phyloP scores from a whole-genome alignment of 2,113 vertebrate genomes.

The Chloroceryle aenea region DNA sequence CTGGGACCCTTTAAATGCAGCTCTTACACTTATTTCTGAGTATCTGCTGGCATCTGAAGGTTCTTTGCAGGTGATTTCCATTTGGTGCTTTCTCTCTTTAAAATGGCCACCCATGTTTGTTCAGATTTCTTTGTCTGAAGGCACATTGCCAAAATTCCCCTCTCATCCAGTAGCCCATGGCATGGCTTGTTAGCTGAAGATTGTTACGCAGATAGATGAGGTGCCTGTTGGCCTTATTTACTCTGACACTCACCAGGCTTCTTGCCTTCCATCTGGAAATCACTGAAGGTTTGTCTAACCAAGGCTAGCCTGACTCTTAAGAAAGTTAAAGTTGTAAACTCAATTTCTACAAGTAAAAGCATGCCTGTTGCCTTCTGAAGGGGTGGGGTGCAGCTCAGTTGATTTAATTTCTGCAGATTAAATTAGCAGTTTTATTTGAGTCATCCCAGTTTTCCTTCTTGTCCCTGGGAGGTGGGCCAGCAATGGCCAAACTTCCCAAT shows the following conservation, averaged over 20 bases:
- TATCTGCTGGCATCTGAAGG: not conserved
- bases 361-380: not conserved
- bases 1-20: not conserved
- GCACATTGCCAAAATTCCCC: not conserved
- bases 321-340: not conserved
- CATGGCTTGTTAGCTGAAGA: not conserved
- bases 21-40: not conserved
- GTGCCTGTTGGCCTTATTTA: not conserved
- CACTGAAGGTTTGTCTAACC: not conserved
- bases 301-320: not conserved
- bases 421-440: not conserved
- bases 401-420: not conserved
- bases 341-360: conserved; percentile 4
- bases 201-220: not conserved
- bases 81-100: not conserved
- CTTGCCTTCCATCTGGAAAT: not conserved
- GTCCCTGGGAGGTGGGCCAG: not conserved
- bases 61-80: not conserved
- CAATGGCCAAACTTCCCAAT: not conserved
- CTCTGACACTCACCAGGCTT: not conserved
- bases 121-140: not conserved
- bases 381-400: not conserved
- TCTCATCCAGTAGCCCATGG: not conserved
- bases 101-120: not conserved
- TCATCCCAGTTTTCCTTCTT: not conserved